phyloP scores from a whole-genome alignment of 2,113 vertebrate genomes.

The Tragelaphus scriptus region DNA sequence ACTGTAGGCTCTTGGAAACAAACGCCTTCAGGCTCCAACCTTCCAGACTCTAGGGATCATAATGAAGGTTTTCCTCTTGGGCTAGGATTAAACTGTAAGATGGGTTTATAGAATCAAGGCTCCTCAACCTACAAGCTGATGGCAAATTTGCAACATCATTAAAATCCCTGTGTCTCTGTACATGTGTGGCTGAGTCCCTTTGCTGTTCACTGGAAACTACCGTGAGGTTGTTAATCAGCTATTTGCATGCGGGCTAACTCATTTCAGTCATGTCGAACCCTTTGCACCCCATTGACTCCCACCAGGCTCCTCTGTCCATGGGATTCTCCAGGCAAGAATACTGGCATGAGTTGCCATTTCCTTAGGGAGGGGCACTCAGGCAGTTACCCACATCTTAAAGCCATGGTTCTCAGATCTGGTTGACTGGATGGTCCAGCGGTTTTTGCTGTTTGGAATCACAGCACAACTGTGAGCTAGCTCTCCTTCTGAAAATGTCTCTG shows the following conservation, averaged over 20 bases:
- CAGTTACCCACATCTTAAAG: not conserved
- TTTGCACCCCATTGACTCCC: not conserved
- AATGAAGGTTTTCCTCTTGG: not conserved
- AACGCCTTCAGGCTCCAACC: not conserved
- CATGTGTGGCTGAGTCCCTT: not conserved
- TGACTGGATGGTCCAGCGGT: fast-evolving
- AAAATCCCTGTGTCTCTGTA: not conserved
- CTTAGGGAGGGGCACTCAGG: not conserved
- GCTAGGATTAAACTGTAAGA: not conserved
- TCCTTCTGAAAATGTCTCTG: not conserved
- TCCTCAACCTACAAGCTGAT: not conserved
- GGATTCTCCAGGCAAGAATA: not conserved
- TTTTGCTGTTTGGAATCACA: not conserved
- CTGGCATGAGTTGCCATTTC: not conserved
- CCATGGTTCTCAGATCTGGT: not conserved
- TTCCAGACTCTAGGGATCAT: not conserved
- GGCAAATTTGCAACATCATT: not conserved
- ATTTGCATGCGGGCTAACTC: not conserved
- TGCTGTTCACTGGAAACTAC: not conserved
- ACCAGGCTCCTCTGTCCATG: not conserved
- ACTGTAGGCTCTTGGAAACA: not conserved
- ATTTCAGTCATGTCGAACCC: not conserved
- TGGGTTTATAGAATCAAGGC: not conserved
- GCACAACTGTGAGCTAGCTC: not conserved
- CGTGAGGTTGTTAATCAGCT: not conserved